A percentile compares a stretch with the other conserved stretches of the same genome.
These are phyloP conservation scores for Propithecus perrieri DNA, from an alignment of 2,797 vertebrate species.

Conservation along the genomic window DNA sequence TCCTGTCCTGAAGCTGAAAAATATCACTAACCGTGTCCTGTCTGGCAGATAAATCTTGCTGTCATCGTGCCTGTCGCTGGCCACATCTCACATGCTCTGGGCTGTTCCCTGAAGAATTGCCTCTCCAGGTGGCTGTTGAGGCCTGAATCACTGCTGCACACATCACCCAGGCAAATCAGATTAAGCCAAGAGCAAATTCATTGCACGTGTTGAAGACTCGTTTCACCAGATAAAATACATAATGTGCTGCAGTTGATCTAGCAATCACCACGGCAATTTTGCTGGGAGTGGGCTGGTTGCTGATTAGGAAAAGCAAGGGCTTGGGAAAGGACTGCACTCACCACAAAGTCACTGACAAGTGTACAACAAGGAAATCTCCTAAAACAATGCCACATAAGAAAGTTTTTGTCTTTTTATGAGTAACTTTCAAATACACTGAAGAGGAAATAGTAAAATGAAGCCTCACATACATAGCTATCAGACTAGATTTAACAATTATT, in stretches of 20 bases:
- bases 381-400: neutral
- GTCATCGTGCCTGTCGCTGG: conserved; percentile 43
- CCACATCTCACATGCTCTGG: conserved; percentile 30
- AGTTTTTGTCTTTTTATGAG: neutral
- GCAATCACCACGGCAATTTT: conserved; percentile 39
- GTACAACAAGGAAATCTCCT: neutral
- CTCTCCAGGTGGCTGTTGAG: conserved; percentile 63
- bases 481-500: neutral
- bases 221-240: conserved; percentile 73
- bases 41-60: conserved; percentile 40
- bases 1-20: conserved; percentile 19
- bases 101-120: conserved; percentile 68
- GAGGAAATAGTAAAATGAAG: conserved; percentile 16
- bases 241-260: conserved; percentile 60
- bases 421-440: conserved; percentile 23
- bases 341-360: neutral
- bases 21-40: conserved; percentile 33
- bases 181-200: conserved; percentile 71
- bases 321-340: neutral
- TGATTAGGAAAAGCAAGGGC: neutral
- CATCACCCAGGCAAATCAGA: conserved; percentile 76
- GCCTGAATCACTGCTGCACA: conserved; percentile 63
- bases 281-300: neutral
- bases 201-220: conserved; percentile 56
- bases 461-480: neutral